A percentile compares a stretch with the other conserved stretches of the same genome.
Evolutionary conservation across 2,888 invertebrate genomes (phyloP).

Genomic region (Eilema griseolum): DNA sequence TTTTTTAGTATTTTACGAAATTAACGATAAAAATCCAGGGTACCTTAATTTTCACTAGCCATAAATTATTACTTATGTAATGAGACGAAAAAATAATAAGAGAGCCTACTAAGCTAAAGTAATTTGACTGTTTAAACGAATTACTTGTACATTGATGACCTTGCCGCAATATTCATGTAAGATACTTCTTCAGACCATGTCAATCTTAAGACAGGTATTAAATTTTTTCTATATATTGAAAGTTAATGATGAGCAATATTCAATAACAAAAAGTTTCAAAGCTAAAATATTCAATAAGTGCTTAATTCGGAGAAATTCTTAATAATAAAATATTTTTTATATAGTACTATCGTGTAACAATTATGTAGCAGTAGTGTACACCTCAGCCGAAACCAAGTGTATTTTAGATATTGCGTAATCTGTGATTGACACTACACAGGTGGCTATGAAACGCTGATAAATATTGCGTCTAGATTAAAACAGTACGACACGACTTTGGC

Average conservation of each 20-base stretch:
- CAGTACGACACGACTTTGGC: constrained; percentile 41
- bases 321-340: neutral
- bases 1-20: neutral
- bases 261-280: neutral
- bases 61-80: no score
- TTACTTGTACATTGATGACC: no score
- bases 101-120: neutral
- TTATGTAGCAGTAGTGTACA: constrained; percentile 4
- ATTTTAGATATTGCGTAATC: constrained; percentile 33
- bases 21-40: neutral
- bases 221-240: neutral
- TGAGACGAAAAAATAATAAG: neutral
- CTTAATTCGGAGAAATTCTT: neutral
- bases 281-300: neutral
- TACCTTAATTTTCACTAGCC: neutral
- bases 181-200: neutral
- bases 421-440: constrained; percentile 42
- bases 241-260: neutral
- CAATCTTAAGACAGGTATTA: neutral
- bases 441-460: constrained; percentile 40
- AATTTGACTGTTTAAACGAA: no score
- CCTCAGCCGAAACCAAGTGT: constrained; percentile 17
- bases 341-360: neutral
- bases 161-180: no score
- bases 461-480: constrained; percentile 38